phyloP scores from a whole-genome alignment of 2,113 vertebrate genomes.

The Mystacornis crossleyi region DNA sequence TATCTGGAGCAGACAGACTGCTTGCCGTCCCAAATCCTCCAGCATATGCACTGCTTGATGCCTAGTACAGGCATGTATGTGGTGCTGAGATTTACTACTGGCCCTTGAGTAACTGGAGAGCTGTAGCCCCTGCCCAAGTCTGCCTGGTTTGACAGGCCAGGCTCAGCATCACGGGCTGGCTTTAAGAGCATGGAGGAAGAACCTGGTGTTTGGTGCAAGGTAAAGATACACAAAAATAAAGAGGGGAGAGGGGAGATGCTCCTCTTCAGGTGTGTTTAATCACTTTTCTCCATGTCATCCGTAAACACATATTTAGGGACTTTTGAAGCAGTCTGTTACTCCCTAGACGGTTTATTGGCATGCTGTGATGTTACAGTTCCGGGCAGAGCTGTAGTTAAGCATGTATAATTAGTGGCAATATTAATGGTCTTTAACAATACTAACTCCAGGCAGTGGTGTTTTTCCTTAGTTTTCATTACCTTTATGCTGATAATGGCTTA shows the following conservation, averaged over 20 bases:
- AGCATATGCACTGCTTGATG: neutral
- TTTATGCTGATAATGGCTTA: neutral
- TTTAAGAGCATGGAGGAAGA: neutral
- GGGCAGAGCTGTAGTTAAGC: neutral
- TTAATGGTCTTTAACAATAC: neutral
- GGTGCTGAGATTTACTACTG: neutral
- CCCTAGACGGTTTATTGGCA: neutral
- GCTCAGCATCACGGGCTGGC: neutral
- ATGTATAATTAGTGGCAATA: neutral
- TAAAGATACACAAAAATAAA: neutral
- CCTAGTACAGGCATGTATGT: neutral
- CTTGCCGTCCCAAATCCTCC: neutral
- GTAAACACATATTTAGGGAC: neutral
- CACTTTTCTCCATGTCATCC: rapidly evolving
- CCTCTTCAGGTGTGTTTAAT: neutral
- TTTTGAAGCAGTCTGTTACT: neutral
- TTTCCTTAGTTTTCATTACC: neutral
- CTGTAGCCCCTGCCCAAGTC: rapidly evolving
- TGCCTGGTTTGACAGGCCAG: neutral
- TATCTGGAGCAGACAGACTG: neutral
- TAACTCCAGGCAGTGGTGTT: constrained; percentile 3
- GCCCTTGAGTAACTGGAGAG: neutral
- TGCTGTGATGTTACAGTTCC: neutral
- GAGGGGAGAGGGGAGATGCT: neutral
- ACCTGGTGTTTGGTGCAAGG: neutral